Percentiles rank a stretch among this genome's conserved stretches.
These are phyloP conservation scores for Lacerta viridis DNA, from an alignment of 2,797 vertebrate species.

Conservation along the genomic window DNA sequence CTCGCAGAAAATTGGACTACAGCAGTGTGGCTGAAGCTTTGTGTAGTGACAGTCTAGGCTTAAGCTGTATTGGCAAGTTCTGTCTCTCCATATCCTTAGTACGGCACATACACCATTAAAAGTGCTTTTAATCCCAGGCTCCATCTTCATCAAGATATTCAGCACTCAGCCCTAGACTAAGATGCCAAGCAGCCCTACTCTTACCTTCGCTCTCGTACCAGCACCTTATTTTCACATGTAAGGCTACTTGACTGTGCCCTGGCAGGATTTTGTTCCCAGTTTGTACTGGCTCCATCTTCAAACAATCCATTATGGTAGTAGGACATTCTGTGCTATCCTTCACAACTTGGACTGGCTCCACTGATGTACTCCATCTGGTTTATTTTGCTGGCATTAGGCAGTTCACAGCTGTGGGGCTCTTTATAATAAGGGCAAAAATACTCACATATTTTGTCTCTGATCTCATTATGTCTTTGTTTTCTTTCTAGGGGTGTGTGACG, in stretches of 20 bases:
- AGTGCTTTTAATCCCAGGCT: not conserved
- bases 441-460: slow-evolving; percentile 55
- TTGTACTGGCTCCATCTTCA: slow-evolving; percentile 63
- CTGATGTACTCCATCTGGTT: slow-evolving; percentile 67
- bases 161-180: not conserved
- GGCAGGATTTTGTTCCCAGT: slow-evolving; percentile 37
- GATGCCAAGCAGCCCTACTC: not conserved
- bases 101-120: not conserved
- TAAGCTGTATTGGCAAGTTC: not conserved
- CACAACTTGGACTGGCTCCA: slow-evolving; percentile 70
- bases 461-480: slow-evolving; percentile 43
- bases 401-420: slow-evolving; percentile 70
- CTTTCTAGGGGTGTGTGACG: not conserved
- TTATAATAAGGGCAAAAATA: slow-evolving; percentile 67
- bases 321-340: slow-evolving; percentile 60
- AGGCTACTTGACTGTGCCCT: slow-evolving; percentile 38
- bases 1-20: not conserved
- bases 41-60: not conserved
- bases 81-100: not conserved
- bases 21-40: not conserved
- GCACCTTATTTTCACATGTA: not conserved
- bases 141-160: not conserved
- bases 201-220: not conserved
- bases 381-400: slow-evolving; percentile 70
- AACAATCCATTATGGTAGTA: slow-evolving; percentile 71